These are phyloP conservation scores for Spodoptera exigua DNA, from an alignment of 2,888 invertebrate species.

Conservation along the genomic window DNA sequence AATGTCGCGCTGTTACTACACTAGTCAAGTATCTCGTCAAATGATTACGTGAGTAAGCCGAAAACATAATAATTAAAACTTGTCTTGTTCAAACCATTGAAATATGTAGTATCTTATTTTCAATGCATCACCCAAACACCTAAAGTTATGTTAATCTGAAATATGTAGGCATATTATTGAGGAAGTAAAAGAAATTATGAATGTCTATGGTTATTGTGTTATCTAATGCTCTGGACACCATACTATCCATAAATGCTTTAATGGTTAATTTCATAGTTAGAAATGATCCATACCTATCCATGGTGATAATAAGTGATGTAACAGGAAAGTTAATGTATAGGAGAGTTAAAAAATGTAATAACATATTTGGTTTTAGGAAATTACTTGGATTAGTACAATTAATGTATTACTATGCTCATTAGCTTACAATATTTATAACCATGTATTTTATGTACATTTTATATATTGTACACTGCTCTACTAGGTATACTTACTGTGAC, in stretches of 20 bases:
- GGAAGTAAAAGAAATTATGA: too few relatives aligned
- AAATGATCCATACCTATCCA: constrained; percentile 19
- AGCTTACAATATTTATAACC: constrained; percentile 52
- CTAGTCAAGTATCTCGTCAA: too few relatives aligned
- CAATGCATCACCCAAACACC: constrained; percentile 8
- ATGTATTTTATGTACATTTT: constrained; percentile 49
- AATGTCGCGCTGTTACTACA: too few relatives aligned
- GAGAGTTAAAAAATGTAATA: constrained; percentile 31
- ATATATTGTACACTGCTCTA: constrained; percentile 41
- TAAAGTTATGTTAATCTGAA: too few relatives aligned
- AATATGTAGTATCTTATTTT: too few relatives aligned
- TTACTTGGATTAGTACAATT: constrained; percentile 37
- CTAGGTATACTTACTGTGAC: constrained; percentile 17
- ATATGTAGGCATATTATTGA: too few relatives aligned
- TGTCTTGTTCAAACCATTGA: too few relatives aligned
- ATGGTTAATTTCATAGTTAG: constrained; percentile 10
- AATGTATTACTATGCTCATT: constrained; percentile 58
- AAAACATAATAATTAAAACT: too few relatives aligned
- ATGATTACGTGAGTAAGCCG: too few relatives aligned
- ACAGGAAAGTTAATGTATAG: constrained; percentile 10
- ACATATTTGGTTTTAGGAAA: constrained; percentile 42
- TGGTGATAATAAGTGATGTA: constrained; percentile 48
- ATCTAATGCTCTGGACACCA: too few relatives aligned
- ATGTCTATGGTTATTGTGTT: too few relatives aligned
- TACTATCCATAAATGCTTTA: not conserved